Evolutionary conservation across 2,888 invertebrate species (phyloP), one percentile per base, ranked within the genome.

Genomic region (Julus scandinavius): DNA sequence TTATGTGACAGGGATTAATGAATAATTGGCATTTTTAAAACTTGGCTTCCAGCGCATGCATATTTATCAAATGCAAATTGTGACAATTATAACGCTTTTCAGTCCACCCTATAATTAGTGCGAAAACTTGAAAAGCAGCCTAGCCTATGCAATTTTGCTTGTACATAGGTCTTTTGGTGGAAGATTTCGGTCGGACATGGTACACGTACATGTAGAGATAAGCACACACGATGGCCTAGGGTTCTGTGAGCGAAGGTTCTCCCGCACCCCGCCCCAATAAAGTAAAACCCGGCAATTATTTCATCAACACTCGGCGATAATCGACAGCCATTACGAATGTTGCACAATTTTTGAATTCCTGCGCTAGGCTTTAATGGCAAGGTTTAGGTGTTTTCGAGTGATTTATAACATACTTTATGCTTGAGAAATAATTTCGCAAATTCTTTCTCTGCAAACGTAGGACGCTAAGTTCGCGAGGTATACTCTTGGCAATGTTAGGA

Each of bases 251-350:
- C 85, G 50, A n/a, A 85, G 85, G 85, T 45, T 85, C 50, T 41
- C 85, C 85, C 41, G 45, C 85, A 85, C 85, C 85, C 85, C 85
- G 85, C 85, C 85, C 45, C 50, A 85, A 50, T 50, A 80, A 85
- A 85, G 85, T 85, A 85, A 85, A 85, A 85, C 54, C 87, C 87
- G 38, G 80, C 87, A 87, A 87, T 87, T 87, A 87, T 87, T 87
- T 87, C 87, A 87, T 87, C 87, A 87, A 87, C 87, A 87, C 87
- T 72, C 87, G 38, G 80, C 80, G 80, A 38, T 80, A 80, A 80
- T 80, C 80, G 80, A 80, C 80, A 80, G 80, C 80, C 80, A 80
- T 80, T 80, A 80, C 38, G 80, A 80, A 80, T 80, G 80, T 80
- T 80, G 80, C 80, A 80, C 80, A 80, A 80, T 29, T 80, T 80